These are phyloP conservation scores for Eueremaeus valkanovi DNA, from an alignment of 2,888 invertebrate species.

Conservation along the genomic window DNA sequence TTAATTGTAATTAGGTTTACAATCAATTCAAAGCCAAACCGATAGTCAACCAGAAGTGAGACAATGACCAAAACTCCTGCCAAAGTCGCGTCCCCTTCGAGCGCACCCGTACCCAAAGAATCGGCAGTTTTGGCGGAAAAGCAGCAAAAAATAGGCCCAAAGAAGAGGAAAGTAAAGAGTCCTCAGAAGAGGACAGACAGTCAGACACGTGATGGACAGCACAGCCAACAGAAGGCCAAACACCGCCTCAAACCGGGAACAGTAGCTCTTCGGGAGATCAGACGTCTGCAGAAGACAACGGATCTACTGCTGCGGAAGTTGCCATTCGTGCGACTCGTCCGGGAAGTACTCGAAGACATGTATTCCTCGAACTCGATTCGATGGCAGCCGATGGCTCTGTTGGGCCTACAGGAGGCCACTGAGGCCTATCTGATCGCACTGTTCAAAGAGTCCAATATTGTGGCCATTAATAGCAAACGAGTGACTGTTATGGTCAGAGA, in stretches of 20 bases:
- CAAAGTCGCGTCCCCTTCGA: neutral
- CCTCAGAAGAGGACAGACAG: neutral
- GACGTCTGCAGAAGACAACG: constrained; percentile 36
- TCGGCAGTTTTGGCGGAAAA: neutral
- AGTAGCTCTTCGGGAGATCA: constrained; percentile 31
- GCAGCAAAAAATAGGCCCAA: neutral
- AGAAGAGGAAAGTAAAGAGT: neutral
- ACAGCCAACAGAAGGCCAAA: no score
- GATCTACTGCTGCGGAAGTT: constrained; percentile 54
- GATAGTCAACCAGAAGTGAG: no score
- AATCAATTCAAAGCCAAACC: no score
- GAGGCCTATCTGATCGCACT: constrained; percentile 35
- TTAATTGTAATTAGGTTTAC: no score
- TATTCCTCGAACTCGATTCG: neutral
- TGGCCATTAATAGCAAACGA: constrained; percentile 35
- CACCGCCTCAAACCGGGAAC: constrained; percentile 27
- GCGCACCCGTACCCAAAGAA: neutral
- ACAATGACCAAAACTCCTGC: neutral
- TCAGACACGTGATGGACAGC: no score
- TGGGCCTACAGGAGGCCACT: constrained; percentile 37
- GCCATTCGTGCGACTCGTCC: constrained; percentile 51
- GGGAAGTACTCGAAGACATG: constrained; percentile 32
- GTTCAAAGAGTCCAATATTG: constrained; percentile 35
- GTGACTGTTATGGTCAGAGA: constrained; percentile 34
- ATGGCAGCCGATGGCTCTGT: constrained; percentile 20